phyloP scores from a whole-genome alignment of 1,140 invertebrate species.

The Drosophila pseudoobscura region DNA sequence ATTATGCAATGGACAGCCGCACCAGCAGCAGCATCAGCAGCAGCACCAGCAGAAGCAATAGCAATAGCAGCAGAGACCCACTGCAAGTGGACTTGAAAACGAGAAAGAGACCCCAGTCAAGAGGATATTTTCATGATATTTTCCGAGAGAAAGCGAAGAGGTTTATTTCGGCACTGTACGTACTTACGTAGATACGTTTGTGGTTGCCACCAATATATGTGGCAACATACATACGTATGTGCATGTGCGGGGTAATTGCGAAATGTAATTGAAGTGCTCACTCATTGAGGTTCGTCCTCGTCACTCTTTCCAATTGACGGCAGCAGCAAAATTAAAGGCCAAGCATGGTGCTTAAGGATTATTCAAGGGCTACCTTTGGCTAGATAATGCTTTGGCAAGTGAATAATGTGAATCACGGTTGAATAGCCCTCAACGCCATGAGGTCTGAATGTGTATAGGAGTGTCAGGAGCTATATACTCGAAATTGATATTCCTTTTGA shows the following conservation, averaged over 20 bases:
- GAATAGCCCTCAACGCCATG: too few relatives aligned
- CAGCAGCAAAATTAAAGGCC: constrained; percentile 16
- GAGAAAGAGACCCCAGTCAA: constrained; percentile 10
- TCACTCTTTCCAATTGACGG: constrained; percentile 34
- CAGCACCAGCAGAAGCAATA: background rate
- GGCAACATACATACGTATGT: too few relatives aligned
- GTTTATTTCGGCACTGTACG: constrained; percentile 12
- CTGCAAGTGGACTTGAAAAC: constrained; percentile 16
- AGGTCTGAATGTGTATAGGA: too few relatives aligned
- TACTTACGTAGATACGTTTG: background rate
- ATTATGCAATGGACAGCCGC: constrained; percentile 50
- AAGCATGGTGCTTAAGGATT: too few relatives aligned
- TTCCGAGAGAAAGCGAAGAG: constrained; percentile 9
- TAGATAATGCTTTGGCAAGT: too few relatives aligned
- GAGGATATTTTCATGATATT: constrained; percentile 39
- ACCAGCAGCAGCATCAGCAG: constrained; percentile 4
- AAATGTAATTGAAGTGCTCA: constrained; percentile 54
- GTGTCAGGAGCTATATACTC: too few relatives aligned
- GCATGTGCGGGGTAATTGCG: constrained; percentile 37
- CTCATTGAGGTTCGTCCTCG: constrained; percentile 12
- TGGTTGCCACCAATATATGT: constrained; percentile 1
- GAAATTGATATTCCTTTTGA: too few relatives aligned
- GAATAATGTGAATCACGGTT: too few relatives aligned
- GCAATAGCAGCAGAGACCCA: constrained; percentile 2
- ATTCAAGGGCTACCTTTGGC: too few relatives aligned